Evolutionary conservation across 2,797 vertebrate species (phyloP).

Genomic region (Hozukius guyotensis): DNA sequence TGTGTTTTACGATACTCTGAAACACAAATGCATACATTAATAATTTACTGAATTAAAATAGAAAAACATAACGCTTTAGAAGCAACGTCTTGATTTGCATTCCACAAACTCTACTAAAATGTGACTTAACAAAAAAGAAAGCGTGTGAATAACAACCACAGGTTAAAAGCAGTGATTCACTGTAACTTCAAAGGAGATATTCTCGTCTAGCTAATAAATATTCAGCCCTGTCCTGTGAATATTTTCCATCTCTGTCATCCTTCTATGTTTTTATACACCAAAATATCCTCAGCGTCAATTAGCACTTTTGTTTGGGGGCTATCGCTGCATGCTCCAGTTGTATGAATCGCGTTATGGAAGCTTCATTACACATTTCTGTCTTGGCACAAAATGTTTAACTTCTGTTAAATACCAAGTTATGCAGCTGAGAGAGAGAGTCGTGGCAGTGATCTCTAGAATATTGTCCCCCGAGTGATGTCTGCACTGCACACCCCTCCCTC

Average conservation of each 20-base stretch:
- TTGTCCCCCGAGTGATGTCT: slow-evolving; percentile 2
- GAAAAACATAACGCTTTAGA: background rate
- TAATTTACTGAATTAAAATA: background rate
- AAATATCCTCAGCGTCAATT: slow-evolving; percentile 64
- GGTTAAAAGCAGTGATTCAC: slow-evolving; percentile 5
- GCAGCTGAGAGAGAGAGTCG: slow-evolving; percentile 24
- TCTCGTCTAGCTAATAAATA: slow-evolving; percentile 18
- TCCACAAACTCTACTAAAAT: background rate
- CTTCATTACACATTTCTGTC: slow-evolving; percentile 56
- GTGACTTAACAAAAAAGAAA: background rate
- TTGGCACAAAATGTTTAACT: slow-evolving; percentile 41
- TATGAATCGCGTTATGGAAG: slow-evolving; percentile 53
- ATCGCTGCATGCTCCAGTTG: slow-evolving; percentile 61
- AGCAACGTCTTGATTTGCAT: background rate
- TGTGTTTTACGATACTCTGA: background rate
- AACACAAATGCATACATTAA: background rate
- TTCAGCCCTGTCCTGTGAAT: slow-evolving; percentile 29
- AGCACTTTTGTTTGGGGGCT: slow-evolving; percentile 46
- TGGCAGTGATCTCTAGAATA: slow-evolving; percentile 15
- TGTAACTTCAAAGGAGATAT: slow-evolving; percentile 28
- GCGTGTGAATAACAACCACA: background rate
- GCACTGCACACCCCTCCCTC: background rate
- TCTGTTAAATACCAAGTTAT: slow-evolving; percentile 26
- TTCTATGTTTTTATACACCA: slow-evolving; percentile 26
- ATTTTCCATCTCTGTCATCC: slow-evolving; percentile 20